Conservation (phyloP, 2,888 invertebrate species). For the Entomobrya multifasciata region DNA sequence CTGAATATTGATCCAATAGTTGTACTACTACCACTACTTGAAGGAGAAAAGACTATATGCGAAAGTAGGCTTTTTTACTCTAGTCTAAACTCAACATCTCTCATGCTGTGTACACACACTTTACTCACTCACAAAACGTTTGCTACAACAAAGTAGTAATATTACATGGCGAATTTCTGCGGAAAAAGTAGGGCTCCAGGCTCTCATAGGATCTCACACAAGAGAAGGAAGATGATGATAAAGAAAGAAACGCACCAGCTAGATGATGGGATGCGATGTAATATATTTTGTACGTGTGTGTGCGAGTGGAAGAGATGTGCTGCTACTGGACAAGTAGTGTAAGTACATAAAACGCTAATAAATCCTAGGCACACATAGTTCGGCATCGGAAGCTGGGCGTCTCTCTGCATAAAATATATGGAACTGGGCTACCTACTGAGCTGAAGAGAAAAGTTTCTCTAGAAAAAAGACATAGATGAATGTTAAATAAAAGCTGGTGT, state of each 20-base stretch:
- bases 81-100: neutral
- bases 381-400: neutral
- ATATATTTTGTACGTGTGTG: neutral
- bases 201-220: slow-evolving; percentile 10
- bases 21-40: too few species aligned
- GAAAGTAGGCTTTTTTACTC: slow-evolving; percentile 46
- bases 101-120: neutral
- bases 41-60: neutral
- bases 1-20: slow-evolving; percentile 62
- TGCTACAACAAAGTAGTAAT: slow-evolving; percentile 16
- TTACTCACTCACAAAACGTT: neutral
- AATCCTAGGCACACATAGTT: neutral
- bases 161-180: neutral
- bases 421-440: slow-evolving; percentile 29
- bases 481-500: slow-evolving; percentile 13
- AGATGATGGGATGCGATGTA: too few species aligned
- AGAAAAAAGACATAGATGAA: neutral
- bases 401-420: slow-evolving; percentile 16
- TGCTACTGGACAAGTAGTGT: neutral
- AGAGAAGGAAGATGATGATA: too few species aligned
- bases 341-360: neutral
- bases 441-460: neutral
- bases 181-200: slow-evolving; percentile 15
- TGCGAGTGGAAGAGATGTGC: neutral
- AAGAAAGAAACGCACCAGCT: neutral